Percentiles rank a stretch among this genome's conserved stretches.
phyloP scores from a whole-genome alignment of 37 sponge, comb jelly and placozoan species.

The Beroe forskalii region DNA sequence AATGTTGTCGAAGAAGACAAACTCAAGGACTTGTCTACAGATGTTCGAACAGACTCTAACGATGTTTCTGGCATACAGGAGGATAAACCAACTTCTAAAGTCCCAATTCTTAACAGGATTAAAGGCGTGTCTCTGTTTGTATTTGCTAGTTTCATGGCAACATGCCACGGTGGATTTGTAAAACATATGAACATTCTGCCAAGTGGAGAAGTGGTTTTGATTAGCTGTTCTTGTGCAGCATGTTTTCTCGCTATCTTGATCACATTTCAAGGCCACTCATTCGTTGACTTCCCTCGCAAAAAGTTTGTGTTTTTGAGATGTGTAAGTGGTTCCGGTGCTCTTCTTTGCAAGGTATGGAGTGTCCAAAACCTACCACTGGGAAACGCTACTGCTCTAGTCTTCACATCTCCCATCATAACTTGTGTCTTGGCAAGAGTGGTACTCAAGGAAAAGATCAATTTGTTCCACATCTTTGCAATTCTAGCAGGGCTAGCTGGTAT shows the following conservation, averaged over 20 bases:
- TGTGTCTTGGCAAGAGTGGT: neutral
- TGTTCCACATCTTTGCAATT: neutral
- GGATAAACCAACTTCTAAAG: neutral
- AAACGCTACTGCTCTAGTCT: constrained; percentile 13
- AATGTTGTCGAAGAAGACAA: neutral
- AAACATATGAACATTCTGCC: neutral
- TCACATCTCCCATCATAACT: constrained; percentile 1
- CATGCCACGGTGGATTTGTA: neutral
- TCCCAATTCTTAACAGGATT: neutral
- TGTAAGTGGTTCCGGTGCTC: neutral
- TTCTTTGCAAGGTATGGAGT: neutral
- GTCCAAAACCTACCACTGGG: neutral
- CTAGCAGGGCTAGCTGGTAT: neutral
- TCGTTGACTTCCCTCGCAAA: neutral
- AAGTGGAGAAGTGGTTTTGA: neutral
- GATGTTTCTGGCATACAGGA: no score
- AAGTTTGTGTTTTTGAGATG: neutral
- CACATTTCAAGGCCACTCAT: neutral
- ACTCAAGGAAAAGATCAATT: neutral
- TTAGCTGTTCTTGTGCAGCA: neutral
- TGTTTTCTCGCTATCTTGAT: neutral
- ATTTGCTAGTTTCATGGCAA: neutral
- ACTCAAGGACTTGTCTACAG: neutral
- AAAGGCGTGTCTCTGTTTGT: neutral
- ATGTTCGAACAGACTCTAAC: no score